Conservation (phyloP, 2,113 vertebrate genomes). For the Microtus pennsylvanicus region DNA sequence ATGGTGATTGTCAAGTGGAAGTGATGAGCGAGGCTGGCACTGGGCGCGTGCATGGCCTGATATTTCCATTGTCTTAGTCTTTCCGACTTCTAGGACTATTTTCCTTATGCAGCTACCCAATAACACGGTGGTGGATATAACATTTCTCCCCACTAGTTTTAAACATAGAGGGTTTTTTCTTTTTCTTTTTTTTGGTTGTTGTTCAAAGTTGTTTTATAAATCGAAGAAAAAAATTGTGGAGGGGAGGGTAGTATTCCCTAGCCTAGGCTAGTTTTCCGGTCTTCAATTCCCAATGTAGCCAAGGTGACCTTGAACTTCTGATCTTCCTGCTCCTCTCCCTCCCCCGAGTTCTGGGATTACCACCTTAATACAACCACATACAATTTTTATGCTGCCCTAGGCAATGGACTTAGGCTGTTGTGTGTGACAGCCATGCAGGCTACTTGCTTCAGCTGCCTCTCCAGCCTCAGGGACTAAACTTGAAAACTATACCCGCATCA, state of each 20-base stretch:
- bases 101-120: conserved; percentile 30
- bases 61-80: not conserved
- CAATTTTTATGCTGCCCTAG: not conserved
- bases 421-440: too few species aligned
- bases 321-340: not conserved
- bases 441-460: too few species aligned
- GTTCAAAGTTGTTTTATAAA: not conserved
- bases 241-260: not conserved
- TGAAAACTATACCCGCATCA: conserved; percentile 15
- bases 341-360: not conserved
- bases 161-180: not conserved
- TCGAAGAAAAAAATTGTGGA: not conserved
- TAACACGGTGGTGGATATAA: not conserved
- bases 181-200: not conserved
- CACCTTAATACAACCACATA: too few species aligned
- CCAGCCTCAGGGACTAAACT: not conserved
- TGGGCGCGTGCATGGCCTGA: not conserved
- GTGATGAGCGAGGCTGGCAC: not conserved
- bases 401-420: not conserved
- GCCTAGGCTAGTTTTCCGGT: not conserved
- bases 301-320: not conserved
- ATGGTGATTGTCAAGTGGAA: not conserved
- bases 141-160: not conserved
- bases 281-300: not conserved
- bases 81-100: conserved; percentile 55